Percentiles rank a stretch among this genome's conserved stretches.
These are phyloP conservation scores for Pachypanchax playfairii DNA, from an alignment of 2,113 vertebrate species.

Conservation along the genomic window DNA sequence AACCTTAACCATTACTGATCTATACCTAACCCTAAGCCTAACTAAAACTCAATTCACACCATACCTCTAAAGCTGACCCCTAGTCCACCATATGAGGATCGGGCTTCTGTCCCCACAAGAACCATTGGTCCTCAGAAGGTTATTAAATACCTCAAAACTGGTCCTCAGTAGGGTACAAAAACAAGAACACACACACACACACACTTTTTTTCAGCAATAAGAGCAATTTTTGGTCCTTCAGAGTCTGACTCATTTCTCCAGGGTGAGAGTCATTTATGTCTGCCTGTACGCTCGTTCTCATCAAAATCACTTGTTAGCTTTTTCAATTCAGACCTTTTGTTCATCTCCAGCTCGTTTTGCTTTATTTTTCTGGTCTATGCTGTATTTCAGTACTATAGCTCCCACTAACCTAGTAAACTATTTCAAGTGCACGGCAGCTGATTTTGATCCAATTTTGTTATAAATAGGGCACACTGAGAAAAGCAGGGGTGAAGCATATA, in stretches of 20 bases:
- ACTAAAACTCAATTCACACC: too few species aligned
- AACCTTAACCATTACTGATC: too few species aligned
- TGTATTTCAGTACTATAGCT: not conserved
- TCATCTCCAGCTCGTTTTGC: conserved; percentile 28
- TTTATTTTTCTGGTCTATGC: conserved; percentile 14
- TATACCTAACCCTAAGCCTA: too few species aligned
- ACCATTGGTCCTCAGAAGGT: too few species aligned
- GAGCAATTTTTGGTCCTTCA: conserved; percentile 41
- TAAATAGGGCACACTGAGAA: conserved; percentile 12
- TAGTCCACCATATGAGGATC: too few species aligned
- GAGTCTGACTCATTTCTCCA: conserved; percentile 37
- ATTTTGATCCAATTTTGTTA: conserved; percentile 26
- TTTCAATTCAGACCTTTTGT: conserved; percentile 21
- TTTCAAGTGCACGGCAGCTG: not conserved
- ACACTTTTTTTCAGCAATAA: conserved; percentile 36
- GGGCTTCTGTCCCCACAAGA: too few species aligned
- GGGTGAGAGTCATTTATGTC: conserved; percentile 32
- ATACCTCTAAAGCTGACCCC: too few species aligned
- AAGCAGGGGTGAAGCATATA: not conserved
- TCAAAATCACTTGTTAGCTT: conserved; percentile 46
- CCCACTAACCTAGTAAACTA: not conserved
- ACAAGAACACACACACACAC: too few species aligned
- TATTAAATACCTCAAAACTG: too few species aligned
- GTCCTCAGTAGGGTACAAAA: too few species aligned
- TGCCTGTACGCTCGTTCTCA: conserved; percentile 23